These are phyloP conservation scores for Diarsia dahlii DNA, from an alignment of 2,888 invertebrate genomes.

Conservation along the genomic window DNA sequence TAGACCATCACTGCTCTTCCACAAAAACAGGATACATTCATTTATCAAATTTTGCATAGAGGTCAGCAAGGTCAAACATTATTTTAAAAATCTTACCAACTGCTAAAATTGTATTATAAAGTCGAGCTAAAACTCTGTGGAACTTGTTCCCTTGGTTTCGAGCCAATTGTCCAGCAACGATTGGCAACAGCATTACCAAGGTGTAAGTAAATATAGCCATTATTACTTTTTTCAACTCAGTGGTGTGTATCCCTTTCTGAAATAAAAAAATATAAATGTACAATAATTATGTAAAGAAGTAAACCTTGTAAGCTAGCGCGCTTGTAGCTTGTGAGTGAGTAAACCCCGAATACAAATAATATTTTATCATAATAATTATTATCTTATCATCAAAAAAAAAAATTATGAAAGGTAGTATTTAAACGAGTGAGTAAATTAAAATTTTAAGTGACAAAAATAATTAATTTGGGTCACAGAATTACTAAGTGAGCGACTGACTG, in stretches of 20 bases:
- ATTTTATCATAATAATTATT: no score
- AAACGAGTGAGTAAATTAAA: no score
- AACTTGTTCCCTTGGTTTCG: constrained; percentile 20
- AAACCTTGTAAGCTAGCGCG: no score
- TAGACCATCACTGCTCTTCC: no score
- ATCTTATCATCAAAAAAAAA: no score
- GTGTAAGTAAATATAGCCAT: constrained; percentile 13
- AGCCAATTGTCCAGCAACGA: constrained; percentile 34
- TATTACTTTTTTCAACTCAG: neutral
- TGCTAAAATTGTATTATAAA: constrained; percentile 26
- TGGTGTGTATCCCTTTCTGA: neutral
- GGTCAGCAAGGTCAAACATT: neutral
- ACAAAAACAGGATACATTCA: no score
- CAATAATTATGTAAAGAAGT: neutral
- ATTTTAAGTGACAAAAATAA: no score
- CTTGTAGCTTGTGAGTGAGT: neutral
- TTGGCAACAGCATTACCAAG: neutral
- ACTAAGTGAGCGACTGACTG: no score
- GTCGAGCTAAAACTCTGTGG: constrained; percentile 27
- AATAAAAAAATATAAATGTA: neutral
- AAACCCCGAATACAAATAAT: no score
- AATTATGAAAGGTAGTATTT: no score
- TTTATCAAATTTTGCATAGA: no score
- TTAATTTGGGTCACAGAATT: no score
- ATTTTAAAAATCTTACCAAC: constrained; percentile 20